These are phyloP conservation scores for Drosophila acutilabella DNA, from an alignment of 2,888 invertebrate genomes.

Conservation along the genomic window DNA sequence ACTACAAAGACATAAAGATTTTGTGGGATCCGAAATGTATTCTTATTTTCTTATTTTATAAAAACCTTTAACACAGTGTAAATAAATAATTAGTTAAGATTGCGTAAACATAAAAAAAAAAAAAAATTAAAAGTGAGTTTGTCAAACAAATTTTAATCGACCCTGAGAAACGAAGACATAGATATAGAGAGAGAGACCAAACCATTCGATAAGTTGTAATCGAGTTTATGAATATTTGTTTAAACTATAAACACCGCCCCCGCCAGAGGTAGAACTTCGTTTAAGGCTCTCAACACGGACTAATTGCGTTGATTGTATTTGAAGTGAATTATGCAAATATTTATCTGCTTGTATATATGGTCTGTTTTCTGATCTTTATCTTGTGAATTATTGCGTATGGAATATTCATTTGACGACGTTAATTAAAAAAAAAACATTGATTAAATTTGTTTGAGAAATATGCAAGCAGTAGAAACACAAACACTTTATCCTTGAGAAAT, in stretches of 20 bases:
- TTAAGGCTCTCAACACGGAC: conserved; percentile 28
- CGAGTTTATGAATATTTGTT: conserved; percentile 54
- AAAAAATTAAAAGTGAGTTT: not conserved
- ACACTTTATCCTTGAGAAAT: too few species aligned
- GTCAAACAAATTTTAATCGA: conserved; percentile 31
- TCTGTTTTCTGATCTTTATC: not conserved
- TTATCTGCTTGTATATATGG: not conserved
- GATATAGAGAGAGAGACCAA: not conserved
- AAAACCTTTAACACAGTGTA: conserved; percentile 5
- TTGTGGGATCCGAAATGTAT: conserved; percentile 15
- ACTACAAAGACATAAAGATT: conserved; percentile 13
- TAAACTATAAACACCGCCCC: conserved; percentile 52
- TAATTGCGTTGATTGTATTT: conserved; percentile 23
- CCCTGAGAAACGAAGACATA: conserved; percentile 9
- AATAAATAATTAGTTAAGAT: conserved; percentile 18
- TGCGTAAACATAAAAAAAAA: conserved; percentile 22
- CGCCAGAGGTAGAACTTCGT: conserved; percentile 33
- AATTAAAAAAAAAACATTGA: too few species aligned
- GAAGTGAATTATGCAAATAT: not conserved
- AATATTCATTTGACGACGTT: conserved; percentile 32
- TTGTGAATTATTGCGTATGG: conserved; percentile 31
- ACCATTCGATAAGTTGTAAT: conserved; percentile 19
- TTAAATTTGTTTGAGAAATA: too few species aligned
- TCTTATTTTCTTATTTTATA: conserved; percentile 10
- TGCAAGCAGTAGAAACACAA: too few species aligned